Base-by-base conservation (phyloP, 2,797 vertebrate genomes). In the Enteromius afrohamiltoni region DNA sequence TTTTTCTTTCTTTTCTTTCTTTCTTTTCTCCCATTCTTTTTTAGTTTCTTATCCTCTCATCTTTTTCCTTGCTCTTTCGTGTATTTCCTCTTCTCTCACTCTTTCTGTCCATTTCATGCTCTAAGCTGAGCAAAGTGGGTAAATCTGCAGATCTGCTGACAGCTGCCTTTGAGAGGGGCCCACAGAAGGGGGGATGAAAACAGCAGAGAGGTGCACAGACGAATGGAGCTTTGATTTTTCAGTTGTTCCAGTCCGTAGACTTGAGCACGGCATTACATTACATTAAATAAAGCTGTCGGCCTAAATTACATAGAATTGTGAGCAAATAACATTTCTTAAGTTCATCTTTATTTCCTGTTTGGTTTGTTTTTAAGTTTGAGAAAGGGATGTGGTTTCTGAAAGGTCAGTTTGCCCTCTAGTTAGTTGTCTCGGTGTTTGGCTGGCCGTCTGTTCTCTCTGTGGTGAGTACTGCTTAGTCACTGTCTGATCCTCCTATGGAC, bases 121-220 rank as follows among this genome's bases (percentile, higher is more conserved):
- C 83, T 83, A 87, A 86, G 86, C 89, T 88, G 86, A 86, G 87
- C 89, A 87, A 93, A 94, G 94, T 87, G 90, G 94, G 87, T 88
- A 93, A 89, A 92, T 87, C n/a, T 92, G 82, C 88, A 91, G 90
- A 91, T 90, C 88, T 90, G 80, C 91, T 92, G 91, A 89, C 91
- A 90, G 87, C 83, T 90, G 68, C 89, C 95, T 93, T 95, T 94
- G 93, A 91, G 89, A 93, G 92, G 90, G 93, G 94, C 94, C 94
- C 93, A 92, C 87, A 91, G 86, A 90, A 90, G 92, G 88, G 85
- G 86, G 89, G 88, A 93, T 92, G 37, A 64, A 85, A 60, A 71
- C 42, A 64, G 74, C 45, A 42, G 21, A 58, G 79, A 83, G 81
- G 79, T 81, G 80, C 34, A 58, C 64, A 29, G 81, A 70, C 29